Base-by-base conservation (phyloP, 2,888 invertebrate genomes). In the Acleris cristana region DNA sequence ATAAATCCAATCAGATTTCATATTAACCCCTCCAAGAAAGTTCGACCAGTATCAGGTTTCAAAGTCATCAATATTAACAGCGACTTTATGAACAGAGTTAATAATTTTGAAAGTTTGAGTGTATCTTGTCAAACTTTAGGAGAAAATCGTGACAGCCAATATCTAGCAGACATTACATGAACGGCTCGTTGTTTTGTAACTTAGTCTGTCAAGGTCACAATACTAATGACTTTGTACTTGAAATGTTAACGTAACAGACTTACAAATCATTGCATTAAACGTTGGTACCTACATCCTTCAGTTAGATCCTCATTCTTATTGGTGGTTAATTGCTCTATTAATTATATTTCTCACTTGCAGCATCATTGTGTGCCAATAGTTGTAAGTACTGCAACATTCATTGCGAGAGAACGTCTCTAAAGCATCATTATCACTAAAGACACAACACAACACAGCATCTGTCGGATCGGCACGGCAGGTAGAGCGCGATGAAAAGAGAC, bases 401-500 rank as follows among this genome's bases (percentile, higher is more conserved):
- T 72, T 58, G 53, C 48, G 34, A 34, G 53, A 54, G 59, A 57
- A 34, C 61, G 23, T 76, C 69, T 70, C 45, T 73, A 70, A 68
- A 69, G 70, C 73, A 74, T 72, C 69, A 71, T 71, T 64, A 73
- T 75, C 73, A 74, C 74, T 66, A 71, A 60, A 72, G 71, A 71
- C 74, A 77, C 75, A 81, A 80, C 80, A 86, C 80, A 81, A 82
- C 61, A 79, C 83, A 83, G 80, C 78, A 83, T 83, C 79, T 77
- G 79, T 79, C 75, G 76, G 75, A 70, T 79, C 78, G 75, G 80
- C 85, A 82, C 78, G 74, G 79, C 85, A 82, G 84, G 81, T 82
- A 83, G 74, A 82, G 77, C 81, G 84, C 77, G 88, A 85, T 83
- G 78, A 87, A 91, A 88, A 89, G 89, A 87, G 89, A 92, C 88